Evolutionary conservation across 1,140 invertebrate genomes (phyloP), one percentile per base, ranked within the genome.

Genomic region (Odontomachus brunneus): DNA sequence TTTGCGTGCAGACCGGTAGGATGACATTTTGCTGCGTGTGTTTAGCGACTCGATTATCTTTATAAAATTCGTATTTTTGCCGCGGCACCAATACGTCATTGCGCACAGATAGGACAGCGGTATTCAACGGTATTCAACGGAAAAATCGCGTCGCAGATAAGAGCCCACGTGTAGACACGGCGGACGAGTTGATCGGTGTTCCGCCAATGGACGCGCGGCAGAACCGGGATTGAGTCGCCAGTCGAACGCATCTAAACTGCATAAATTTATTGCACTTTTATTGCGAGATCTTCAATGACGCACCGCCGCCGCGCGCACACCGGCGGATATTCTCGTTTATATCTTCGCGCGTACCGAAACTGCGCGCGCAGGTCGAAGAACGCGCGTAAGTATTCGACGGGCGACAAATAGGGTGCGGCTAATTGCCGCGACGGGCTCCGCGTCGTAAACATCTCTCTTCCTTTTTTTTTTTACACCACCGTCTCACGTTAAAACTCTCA

Each of bases 241-340:
- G 33, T 67, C 84, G 29, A 51, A 59, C 53, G 63, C 80, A 69
- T 74, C 76, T 74, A 85, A 83, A 75, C 29, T 49, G 33, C 62
- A 85, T 65, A 22, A 83, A 84, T 84, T 84, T 84, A 84, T 74
- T 84, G 22, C 62, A 83, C 66, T 83, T 80, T 82, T 86, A 84
- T 82, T 67, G 82, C 82, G 59, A 55, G 84, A 78, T 83, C 85
- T 51, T 51, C 81, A 44, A 66, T 57, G 22, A 49, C 38, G 38
- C 38, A 7, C 38, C 38, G n/a, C 67, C 17, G 17, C 19, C 24
- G 66, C 33, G 55, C 49, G 51, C 4, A n/a, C 26, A 17, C 22
- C 38, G 15, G 26, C 74, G 29, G 19, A 57, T 33, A n/a, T 55
- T 80, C 53, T 38, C 44, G 57, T 74, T 17, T 33, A 2, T 5